These are phyloP conservation scores for Scrobipalpa atriplicella DNA, from an alignment of 2,888 invertebrate genomes.

Conservation along the genomic window DNA sequence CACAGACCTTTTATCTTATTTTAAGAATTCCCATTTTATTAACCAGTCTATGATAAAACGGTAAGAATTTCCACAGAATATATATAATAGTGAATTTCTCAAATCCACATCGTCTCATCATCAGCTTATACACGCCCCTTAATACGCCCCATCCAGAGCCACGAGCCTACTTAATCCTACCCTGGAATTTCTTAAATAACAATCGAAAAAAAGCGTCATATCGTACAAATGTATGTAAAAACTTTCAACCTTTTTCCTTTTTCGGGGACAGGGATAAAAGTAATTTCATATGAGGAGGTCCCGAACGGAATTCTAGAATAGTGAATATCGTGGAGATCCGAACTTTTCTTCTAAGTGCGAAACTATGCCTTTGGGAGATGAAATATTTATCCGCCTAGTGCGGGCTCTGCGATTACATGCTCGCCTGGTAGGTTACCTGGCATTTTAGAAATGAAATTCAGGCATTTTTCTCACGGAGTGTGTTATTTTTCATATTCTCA, in stretches of 20 bases:
- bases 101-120: too few species aligned
- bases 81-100: too few species aligned
- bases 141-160: too few species aligned
- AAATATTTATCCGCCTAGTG: constrained; percentile 2
- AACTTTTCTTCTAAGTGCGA: constrained; percentile 18
- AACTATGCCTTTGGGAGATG: constrained; percentile 12
- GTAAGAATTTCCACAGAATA: too few species aligned
- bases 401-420: not conserved
- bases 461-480: too few species aligned
- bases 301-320: not conserved
- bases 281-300: constrained; percentile 17
- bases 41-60: too few species aligned
- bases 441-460: not conserved
- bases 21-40: too few species aligned
- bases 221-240: constrained; percentile 7
- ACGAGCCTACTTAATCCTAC: too few species aligned
- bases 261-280: constrained; percentile 5
- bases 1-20: too few species aligned
- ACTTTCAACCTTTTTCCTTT: constrained; percentile 7
- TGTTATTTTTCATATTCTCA: too few species aligned
- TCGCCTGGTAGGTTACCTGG: not conserved
- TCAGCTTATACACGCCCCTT: too few species aligned
- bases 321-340: not conserved
- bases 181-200: too few species aligned
- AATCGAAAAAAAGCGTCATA: not conserved